These are phyloP conservation scores for Drosophila micromelanica DNA, from an alignment of 1,140 invertebrate species.

Conservation along the genomic window DNA sequence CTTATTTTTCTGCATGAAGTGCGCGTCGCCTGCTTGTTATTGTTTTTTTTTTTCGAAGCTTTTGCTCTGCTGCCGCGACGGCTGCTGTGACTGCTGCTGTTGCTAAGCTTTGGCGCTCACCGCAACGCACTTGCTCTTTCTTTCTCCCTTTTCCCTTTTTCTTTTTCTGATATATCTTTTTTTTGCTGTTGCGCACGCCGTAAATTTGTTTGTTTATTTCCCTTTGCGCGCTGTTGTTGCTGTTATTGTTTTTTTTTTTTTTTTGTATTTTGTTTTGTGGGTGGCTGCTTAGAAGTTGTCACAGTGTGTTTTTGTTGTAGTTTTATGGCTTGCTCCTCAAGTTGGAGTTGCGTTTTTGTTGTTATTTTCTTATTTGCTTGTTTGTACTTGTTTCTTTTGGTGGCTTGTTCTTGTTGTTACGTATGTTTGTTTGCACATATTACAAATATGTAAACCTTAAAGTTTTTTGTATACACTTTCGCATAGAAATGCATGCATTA, in stretches of 20 bases:
- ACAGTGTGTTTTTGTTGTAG: conserved; percentile 9
- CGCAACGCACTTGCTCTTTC: conserved; percentile 15
- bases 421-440: not conserved
- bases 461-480: conserved; percentile 15
- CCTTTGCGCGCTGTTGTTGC: not conserved
- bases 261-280: not conserved
- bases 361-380: conserved; percentile 14
- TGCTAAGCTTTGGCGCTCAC: conserved; percentile 32
- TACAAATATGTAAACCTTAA: conserved; percentile 15
- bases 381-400: conserved; percentile 30
- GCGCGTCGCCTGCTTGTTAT: conserved; percentile 31
- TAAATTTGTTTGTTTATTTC: conserved; percentile 47
- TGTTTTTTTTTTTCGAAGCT: conserved; percentile 21
- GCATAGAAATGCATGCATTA: conserved; percentile 32
- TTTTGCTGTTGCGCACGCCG: conserved; percentile 36
- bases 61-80: conserved; percentile 8
- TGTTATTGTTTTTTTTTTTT: conserved; percentile 7
- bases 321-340: conserved; percentile 9
- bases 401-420: conserved; percentile 19
- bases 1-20: conserved; percentile 73
- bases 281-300: conserved; percentile 27
- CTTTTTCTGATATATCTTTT: not conserved
- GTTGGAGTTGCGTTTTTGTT: conserved; percentile 18
- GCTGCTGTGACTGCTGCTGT: not conserved
- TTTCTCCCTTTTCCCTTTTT: not conserved